Evolutionary conservation across 2,797 vertebrate species (phyloP).

Genomic region (Pelochelys cantorii): DNA sequence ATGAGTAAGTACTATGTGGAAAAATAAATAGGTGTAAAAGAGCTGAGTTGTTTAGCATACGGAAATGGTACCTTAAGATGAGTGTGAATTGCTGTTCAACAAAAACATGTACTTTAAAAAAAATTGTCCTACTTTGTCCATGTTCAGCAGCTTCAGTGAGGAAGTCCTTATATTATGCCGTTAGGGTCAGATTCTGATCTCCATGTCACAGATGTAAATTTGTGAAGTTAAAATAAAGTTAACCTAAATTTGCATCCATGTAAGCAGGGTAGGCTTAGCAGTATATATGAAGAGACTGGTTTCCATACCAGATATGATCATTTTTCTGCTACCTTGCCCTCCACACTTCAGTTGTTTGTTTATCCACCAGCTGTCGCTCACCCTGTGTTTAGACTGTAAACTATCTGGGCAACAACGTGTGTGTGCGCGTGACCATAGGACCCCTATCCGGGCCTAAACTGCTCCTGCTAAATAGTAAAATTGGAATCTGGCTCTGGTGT

Average conservation of each 20-base stretch:
- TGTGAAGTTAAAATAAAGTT: background rate
- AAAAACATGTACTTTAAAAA: background rate
- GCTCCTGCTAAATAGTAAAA: too few species aligned
- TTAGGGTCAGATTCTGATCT: background rate
- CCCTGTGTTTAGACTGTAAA: background rate
- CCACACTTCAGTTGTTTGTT: background rate
- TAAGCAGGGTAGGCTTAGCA: background rate
- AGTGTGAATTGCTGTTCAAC: background rate
- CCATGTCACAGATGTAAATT: background rate
- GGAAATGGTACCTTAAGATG: background rate
- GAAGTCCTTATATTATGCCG: background rate
- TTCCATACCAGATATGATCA: background rate
- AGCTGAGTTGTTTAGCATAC: background rate
- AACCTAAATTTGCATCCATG: background rate
- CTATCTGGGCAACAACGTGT: background rate
- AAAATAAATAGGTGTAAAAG: slow-evolving; percentile 3
- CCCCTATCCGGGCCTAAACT: background rate
- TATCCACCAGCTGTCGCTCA: background rate
- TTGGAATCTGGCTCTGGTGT: background rate
- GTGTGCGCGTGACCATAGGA: background rate
- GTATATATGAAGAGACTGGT: background rate
- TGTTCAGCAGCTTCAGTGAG: background rate
- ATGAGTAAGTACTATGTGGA: background rate
- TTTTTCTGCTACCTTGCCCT: background rate
- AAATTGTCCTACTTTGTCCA: background rate